Evolutionary conservation across 2,888 invertebrate genomes (phyloP).

Genomic region (Acronicta leporina): DNA sequence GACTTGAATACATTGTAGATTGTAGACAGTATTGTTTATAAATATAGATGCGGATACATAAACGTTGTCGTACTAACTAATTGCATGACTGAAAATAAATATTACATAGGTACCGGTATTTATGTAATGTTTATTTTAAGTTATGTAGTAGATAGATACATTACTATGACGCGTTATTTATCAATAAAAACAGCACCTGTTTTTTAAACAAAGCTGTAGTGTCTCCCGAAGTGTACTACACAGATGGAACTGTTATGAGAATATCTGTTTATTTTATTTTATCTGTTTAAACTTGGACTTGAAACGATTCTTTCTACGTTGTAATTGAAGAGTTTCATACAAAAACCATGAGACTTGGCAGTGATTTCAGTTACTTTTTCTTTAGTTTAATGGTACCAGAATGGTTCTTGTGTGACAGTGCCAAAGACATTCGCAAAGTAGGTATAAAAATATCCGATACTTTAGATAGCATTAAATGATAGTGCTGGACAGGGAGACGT

Average conservation of each 20-base stretch:
- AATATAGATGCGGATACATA: conserved; percentile 17
- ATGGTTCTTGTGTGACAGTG: conserved; percentile 2
- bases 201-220: conserved; percentile 1
- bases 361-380: conserved; percentile 17
- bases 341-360: conserved; percentile 12
- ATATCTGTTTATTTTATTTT: conserved; percentile 11
- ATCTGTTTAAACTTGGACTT: conserved; percentile 21
- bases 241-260: conserved; percentile 7
- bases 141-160: neutral
- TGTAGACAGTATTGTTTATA: conserved; percentile 13
- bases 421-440: neutral
- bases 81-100: conserved; percentile 22
- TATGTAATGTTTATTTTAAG: conserved; percentile 14
- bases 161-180: neutral
- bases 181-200: neutral
- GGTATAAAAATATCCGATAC: conserved; percentile 1
- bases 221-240: neutral
- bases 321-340: neutral
- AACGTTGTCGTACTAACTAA: conserved; percentile 14
- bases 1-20: conserved; percentile 4
- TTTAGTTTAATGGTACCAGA: conserved; percentile 1
- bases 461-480: neutral
- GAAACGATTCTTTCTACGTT: conserved; percentile 15
- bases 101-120: conserved; percentile 10
- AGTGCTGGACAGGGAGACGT: neutral